Conservation (phyloP, 1,140 invertebrate species). For the Whitmania pigra region DNA sequence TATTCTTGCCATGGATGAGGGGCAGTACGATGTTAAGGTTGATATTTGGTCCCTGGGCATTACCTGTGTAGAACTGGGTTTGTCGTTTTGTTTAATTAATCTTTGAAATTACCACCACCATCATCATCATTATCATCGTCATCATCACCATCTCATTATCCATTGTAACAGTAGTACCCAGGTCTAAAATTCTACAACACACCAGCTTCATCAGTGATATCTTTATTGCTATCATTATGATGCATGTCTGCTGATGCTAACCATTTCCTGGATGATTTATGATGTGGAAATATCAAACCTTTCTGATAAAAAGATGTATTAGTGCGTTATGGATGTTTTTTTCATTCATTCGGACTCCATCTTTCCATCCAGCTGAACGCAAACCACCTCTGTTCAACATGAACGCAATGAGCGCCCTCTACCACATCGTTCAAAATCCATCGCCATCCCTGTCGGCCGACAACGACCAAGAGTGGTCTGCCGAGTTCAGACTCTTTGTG, state of each 20-base stretch:
- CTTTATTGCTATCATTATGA: too few species aligned
- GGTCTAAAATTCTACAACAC: neutral
- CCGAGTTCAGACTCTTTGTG: conserved; percentile 80
- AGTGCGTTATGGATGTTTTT: too few species aligned
- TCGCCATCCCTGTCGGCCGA: conserved; percentile 60
- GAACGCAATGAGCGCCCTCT: conserved; percentile 99
- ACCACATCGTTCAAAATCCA: conserved; percentile 98
- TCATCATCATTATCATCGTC: too few species aligned
- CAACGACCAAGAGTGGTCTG: conserved; percentile 32
- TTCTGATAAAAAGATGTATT: too few species aligned
- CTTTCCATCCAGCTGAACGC: conserved; percentile 58
- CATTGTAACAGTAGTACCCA: neutral
- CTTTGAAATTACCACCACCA: too few species aligned
- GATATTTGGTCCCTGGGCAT: conserved; percentile 83
- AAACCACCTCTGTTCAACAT: conserved; percentile 99
- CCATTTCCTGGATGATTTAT: too few species aligned
- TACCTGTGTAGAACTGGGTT: conserved; percentile 92
- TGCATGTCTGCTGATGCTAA: too few species aligned
- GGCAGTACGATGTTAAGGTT: conserved; percentile 97
- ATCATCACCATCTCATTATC: neutral
- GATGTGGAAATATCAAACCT: too few species aligned
- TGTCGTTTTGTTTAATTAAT: conserved; percentile 20
- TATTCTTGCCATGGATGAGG: conserved; percentile 98
- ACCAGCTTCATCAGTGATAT: too few species aligned
- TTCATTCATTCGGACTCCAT: too few species aligned